Conservation (phyloP, 2,888 invertebrate species). For the Apocheima hispidaria region DNA sequence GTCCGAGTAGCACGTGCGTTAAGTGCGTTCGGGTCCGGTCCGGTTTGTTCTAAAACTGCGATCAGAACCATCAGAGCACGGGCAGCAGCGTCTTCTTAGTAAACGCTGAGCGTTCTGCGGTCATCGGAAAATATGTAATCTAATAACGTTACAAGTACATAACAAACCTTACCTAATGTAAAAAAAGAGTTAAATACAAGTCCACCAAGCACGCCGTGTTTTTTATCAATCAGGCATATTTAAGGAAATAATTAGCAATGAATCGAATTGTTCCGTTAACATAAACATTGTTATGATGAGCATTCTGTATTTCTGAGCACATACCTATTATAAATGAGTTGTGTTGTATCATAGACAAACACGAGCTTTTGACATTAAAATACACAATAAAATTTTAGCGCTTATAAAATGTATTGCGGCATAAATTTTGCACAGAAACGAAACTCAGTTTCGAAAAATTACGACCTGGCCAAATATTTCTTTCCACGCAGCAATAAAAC, state of each 20-base stretch:
- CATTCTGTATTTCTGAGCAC: not conserved
- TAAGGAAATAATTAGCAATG: conserved; percentile 34
- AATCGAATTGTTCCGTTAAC: conserved; percentile 3
- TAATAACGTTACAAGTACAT: too few species aligned
- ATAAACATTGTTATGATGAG: conserved; percentile 9
- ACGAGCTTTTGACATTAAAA: not conserved
- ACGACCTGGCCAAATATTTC: conserved; percentile 29
- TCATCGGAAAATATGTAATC: too few species aligned
- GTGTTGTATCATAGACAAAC: not conserved
- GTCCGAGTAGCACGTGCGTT: too few species aligned
- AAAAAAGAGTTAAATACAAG: too few species aligned
- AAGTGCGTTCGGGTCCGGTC: too few species aligned
- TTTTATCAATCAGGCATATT: too few species aligned
- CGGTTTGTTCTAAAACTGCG: too few species aligned
- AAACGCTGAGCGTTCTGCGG: too few species aligned
- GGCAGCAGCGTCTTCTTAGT: too few species aligned
- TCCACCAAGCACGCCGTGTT: too few species aligned
- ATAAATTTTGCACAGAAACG: conserved; percentile 20
- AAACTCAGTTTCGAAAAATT: conserved; percentile 15
- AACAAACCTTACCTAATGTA: too few species aligned
- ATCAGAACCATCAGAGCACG: too few species aligned
- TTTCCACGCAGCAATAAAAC: conserved; percentile 34
- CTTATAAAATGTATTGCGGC: conserved; percentile 26
- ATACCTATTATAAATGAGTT: not conserved
- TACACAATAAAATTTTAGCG: conserved; percentile 11